Base-by-base conservation (phyloP, 2,888 invertebrate species). In the Sphaerophoria rueppellii region DNA sequence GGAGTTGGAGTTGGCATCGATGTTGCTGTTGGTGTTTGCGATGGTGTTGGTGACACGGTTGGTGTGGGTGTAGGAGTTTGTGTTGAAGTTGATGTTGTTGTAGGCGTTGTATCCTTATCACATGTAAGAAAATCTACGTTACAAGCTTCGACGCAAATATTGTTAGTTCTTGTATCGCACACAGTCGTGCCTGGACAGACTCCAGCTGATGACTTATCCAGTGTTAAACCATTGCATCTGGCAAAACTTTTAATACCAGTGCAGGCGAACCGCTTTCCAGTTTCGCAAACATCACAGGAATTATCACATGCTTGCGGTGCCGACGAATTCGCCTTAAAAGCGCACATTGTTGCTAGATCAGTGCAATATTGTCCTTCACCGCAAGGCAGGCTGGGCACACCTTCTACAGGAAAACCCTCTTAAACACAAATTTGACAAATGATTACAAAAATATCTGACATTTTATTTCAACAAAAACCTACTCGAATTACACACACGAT, bases 241-340 rank as follows among this genome's bases (percentile, higher is more conserved):
- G 82, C 88, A 35, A 88, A 90, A 4, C 88, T 88, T 7, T 50
- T 89, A 16, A 70, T 83, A 11, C 89, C 88, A n/a, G 88, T 88
- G 74, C 91, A 91, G 4, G 89, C 78, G 55, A 86, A 89, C 0
- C 4, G 4, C 32, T 40, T 76, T 0, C 46, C 37, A 2, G 11
- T 0, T 11, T 40, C 35, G 24, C 85, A 85, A 34, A 70, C 14
- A 11, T 35, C 54, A 12, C 85, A 85, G 0, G 9, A 2, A 14
- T 14, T 35, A 0, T 7, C 1, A 40, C 75, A 75, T n/a, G 4
- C 40, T 9, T 35, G 50, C 4, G 2, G 1, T 0, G 14, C 57
- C 0, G 9, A 24, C n/a, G 77, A 48, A 32, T 0, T 34, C 4
- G 16, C 4, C 0, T 3, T 9, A 9, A 54, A n/a, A 6, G 12